Percentiles rank a stretch among this genome's conserved stretches.
These are phyloP conservation scores for Anoplopoma fimbria DNA, from an alignment of 2,113 vertebrate species.

Conservation along the genomic window DNA sequence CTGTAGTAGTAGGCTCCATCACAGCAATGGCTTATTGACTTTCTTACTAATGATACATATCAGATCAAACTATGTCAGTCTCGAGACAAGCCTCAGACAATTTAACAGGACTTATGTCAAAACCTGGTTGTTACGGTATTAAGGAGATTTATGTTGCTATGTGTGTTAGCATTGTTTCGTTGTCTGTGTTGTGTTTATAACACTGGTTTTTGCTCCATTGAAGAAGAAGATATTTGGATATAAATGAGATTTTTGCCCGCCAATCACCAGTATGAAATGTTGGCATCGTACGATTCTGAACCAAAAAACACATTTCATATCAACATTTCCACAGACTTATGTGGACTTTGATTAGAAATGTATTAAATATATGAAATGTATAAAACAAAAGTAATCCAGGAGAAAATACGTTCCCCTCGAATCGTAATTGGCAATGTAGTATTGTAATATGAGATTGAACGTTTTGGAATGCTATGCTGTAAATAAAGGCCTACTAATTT, in stretches of 20 bases:
- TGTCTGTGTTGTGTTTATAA: not conserved
- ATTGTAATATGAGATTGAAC: too few relatives aligned
- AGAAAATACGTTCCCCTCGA: too few relatives aligned
- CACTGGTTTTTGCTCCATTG: not conserved
- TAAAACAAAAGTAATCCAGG: too few relatives aligned
- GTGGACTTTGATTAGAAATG: not conserved
- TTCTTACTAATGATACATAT: conserved; percentile 29
- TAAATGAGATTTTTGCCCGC: not conserved
- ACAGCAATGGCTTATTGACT: not conserved
- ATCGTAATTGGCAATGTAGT: too few relatives aligned
- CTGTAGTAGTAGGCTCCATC: not conserved
- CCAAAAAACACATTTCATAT: not conserved
- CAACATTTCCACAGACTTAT: not conserved
- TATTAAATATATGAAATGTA: too few relatives aligned
- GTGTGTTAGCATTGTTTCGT: not conserved
- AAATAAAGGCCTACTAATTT: too few relatives aligned
- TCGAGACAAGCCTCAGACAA: not conserved
- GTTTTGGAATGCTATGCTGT: too few relatives aligned
- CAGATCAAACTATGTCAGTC: conserved; percentile 12
- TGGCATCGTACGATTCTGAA: not conserved
- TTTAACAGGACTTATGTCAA: not conserved
- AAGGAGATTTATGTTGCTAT: not conserved
- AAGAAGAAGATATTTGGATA: too few relatives aligned
- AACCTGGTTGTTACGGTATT: not conserved
- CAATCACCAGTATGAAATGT: not conserved